Evolutionary conservation across 35 echinoderm and acorn worm species (phyloP).

Genomic region (Acanthaster planci): DNA sequence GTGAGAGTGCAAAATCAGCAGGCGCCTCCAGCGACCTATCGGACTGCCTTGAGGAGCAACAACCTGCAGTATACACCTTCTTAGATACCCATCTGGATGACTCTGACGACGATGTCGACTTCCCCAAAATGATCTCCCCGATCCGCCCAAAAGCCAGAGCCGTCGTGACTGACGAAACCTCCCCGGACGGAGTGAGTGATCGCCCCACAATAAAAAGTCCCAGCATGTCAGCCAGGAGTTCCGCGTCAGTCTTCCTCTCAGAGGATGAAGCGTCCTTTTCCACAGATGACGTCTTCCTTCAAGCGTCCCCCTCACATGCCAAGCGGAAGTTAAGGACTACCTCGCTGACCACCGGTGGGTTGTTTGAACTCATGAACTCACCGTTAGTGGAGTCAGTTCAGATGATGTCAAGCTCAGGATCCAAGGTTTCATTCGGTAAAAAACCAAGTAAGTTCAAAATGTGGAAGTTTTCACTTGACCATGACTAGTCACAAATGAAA

Average conservation of each 20-base stretch:
- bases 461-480: too few relatives aligned
- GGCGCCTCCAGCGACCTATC: background rate
- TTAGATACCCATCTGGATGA: conserved; percentile 10
- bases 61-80: background rate
- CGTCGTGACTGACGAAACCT: background rate
- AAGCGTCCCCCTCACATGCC: background rate
- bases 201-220: background rate
- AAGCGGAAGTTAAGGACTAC: conserved; percentile 36
- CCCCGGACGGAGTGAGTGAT: background rate
- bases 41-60: background rate
- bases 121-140: background rate
- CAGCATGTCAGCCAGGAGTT: background rate
- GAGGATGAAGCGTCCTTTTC: conserved; percentile 11
- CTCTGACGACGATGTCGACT: conserved; percentile 2
- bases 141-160: background rate
- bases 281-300: background rate
- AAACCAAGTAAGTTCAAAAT: conserved; percentile 4
- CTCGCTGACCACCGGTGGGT: conserved; percentile 35
- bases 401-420: background rate
- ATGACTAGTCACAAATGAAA: too few relatives aligned
- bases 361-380: conserved; percentile 46
- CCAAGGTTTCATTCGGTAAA: background rate
- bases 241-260: background rate
- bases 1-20: background rate
- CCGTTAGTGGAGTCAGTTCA: conserved; percentile 32